Evolutionary conservation across 2,797 vertebrate genomes (phyloP), one percentile per base, ranked within the genome.

Genomic region (Synaphobranchus kaupii): DNA sequence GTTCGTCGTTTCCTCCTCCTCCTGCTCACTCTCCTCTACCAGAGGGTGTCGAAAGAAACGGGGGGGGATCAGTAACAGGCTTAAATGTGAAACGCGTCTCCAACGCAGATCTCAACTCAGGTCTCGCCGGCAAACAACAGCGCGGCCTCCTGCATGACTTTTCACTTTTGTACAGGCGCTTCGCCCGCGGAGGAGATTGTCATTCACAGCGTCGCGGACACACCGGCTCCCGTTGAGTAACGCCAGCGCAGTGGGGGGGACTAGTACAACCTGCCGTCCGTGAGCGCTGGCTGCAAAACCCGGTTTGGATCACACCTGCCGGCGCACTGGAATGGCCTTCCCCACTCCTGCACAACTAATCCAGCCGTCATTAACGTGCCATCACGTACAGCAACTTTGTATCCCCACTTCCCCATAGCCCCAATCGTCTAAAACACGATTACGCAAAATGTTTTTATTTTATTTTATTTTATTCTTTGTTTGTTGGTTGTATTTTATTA

Each of bases 261-360:
- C 93, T 89, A 39, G 39, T 39, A 95, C 95, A 94, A 94, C 94
- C 96, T 94, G 95, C 95, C 92, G 95, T 94, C 94, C 93, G 95
- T 95, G 91, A 92, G 93, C 95, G 96, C 91, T 3, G 92, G 93
- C 92, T 93, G n/a, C n/a, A 97, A 99, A 97, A 97, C 97, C 95
- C 91, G 97, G 94, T 95, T 94, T 95, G 94, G 98, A 98, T 50
- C 95, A 87, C 48, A n/a, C 81, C 82, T 60, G 88, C 10, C 83
- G 91, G 91, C 91, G 85, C 91, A 84, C 54, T 56, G 97, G 97
- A 95, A 93, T 89, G 56, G 92, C 93, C 93, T 92, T 88, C 92
- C 86, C 83, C 91, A n/a, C 44, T 44, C 22, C 60, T 58, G 47
- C 48, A 10, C 80, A 82, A 34, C 48, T 56, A 90, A 86, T 88